phyloP scores from a whole-genome alignment of 2,888 invertebrate genomes.

The Tipula unca region DNA sequence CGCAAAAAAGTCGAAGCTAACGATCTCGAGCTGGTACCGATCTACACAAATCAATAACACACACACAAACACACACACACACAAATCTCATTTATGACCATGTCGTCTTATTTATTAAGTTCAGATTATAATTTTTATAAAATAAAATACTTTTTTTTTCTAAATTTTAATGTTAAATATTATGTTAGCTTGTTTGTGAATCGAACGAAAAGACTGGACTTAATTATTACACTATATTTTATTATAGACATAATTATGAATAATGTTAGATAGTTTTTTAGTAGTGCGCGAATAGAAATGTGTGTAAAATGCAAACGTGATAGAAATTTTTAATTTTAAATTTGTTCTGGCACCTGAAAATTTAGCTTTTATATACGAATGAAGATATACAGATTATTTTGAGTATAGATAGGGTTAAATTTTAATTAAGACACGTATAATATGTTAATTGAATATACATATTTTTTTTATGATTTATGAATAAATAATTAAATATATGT shows the following conservation, averaged over 20 bases:
- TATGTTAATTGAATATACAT: constrained; percentile 3
- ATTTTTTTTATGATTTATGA: background rate
- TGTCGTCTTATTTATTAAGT: background rate
- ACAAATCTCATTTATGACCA: background rate
- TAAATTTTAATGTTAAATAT: background rate
- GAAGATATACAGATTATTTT: background rate
- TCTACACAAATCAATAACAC: constrained; percentile 9
- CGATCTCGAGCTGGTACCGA: background rate
- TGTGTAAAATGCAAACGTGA: background rate
- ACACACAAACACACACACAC: background rate
- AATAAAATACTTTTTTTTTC: background rate
- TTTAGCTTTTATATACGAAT: background rate
- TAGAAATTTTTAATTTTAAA: background rate
- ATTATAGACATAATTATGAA: background rate
- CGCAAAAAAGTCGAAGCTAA: constrained; percentile 54
- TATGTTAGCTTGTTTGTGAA: background rate
- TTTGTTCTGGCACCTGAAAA: background rate
- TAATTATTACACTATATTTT: background rate
- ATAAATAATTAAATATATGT: background rate
- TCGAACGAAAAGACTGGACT: constrained; percentile 14
- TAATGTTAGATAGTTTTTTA: background rate
- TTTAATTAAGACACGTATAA: background rate
- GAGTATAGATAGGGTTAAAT: background rate
- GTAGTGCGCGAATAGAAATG: background rate
- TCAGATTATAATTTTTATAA: background rate